Evolutionary conservation across 2,888 invertebrate genomes (phyloP), one percentile per base, ranked within the genome.

Genomic region (Tachina fera): DNA sequence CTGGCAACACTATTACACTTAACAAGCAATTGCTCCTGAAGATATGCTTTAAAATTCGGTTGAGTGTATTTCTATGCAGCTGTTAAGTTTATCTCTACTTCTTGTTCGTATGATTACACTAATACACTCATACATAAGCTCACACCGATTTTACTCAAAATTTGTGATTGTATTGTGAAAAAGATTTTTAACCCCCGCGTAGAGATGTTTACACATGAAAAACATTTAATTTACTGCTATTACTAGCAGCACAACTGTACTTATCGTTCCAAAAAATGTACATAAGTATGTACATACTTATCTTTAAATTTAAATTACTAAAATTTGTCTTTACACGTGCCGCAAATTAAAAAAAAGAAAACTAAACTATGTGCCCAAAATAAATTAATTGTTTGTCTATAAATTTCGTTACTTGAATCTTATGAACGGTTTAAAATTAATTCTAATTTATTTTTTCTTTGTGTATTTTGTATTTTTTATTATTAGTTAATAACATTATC

Each of bases 361-460:
- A 16, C 11, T 31, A n/a, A 47, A 13, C 1, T 47, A 63, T 67
- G 65, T 49, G 67, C 10, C 49, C n/a, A 49, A 67, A 49, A 39
- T 67, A 67, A 67, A 67, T 67, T 45, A 14, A 31, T 31, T 31
- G 11, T 43, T 61, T 43, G 1, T 6, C 41, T 11, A n/a, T n/a
- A 9, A 16, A 70, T 70, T 53, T 56, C 19, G 53, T 6, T 41
- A 43, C 53, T 56, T 43, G 19, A 19, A 58, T 31, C 6, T 31
- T 31, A 61, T 61, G 11, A 74, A 49, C 72, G 72, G 72, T 74
- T 39, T 72, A 60, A 58, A 74, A 16, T 49, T 19, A 19, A 74
- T 49, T 51, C 47, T n/a, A n/a, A 43, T 53, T 47, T 72, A n/a
- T 16, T 51, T 39, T 74, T 74, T 74, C 19, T 6, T 45, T 51